Base-by-base conservation (phyloP, 2,113 vertebrate genomes). In the Phylloscopus whistleri region DNA sequence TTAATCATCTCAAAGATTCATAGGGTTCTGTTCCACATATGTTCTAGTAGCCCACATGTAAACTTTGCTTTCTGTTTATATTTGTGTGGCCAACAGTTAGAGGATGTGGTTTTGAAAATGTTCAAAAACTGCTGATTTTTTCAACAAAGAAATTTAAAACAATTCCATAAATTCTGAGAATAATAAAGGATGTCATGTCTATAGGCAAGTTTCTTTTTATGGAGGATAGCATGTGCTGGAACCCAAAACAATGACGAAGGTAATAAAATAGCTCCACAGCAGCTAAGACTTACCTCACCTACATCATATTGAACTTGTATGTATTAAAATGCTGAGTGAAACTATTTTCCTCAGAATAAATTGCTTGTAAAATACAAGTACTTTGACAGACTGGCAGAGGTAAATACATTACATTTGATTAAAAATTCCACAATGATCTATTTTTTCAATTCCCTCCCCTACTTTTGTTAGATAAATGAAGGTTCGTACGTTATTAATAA, bases 381-480 rank as follows among this genome's bases (percentile, higher is more conserved):
- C 7, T 86, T 76, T 92, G 27, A 35, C 55, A 93, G 76, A 72
- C 6, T 55, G n/a, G 9, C 76, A 95, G 37, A 70, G 39, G 62
- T 80, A 88, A 91, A 87, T 70, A 44, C 21, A 64, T 76, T 84
- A 66, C 16, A 62, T 76, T 91, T 94, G 91, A 95, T 93, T 93
- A 81, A 89, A 96, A 95, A 83, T 41, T 81, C 53, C 37, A 77
- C 23, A 73, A 19, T 67, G 8, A 52, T 53, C 26, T 76, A 30
- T 74, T 92, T 88, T 90, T 95, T 46, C 41, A 87, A 66, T 79
- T 94, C 37, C 21, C 2, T 90, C 15, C 35, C 10, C 52, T 78
- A 51, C 52, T 83, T 87, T 60, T 64, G 22, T 68, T 22, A 76
- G 35, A 90, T 90, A 88, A 77, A 91, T 91, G 44, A 52, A 91